These are phyloP conservation scores for Ciconia maguari DNA, from an alignment of 2,113 vertebrate genomes.

Conservation along the genomic window DNA sequence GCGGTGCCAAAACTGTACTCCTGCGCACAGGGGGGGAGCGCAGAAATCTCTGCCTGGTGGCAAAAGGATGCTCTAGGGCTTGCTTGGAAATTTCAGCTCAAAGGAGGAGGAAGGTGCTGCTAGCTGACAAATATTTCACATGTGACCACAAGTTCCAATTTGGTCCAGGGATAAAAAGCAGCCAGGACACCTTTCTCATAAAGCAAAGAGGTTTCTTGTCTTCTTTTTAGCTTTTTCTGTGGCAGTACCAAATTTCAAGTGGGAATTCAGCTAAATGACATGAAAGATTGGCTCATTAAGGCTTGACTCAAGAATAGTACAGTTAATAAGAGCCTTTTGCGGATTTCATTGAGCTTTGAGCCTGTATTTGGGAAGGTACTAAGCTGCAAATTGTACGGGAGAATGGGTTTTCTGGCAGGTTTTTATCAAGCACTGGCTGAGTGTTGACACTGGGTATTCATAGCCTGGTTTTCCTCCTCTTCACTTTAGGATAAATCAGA, in stretches of 20 bases:
- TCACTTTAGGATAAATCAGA: background rate
- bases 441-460: background rate
- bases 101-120: background rate
- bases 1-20: background rate
- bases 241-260: background rate
- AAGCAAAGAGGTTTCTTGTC: background rate
- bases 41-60: background rate
- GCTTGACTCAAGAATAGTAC: background rate
- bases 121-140: background rate
- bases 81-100: background rate
- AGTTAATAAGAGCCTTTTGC: background rate
- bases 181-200: background rate
- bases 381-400: background rate
- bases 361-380: background rate
- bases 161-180: background rate
- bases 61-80: background rate
- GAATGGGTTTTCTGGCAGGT: background rate
- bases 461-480: background rate
- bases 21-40: rapidly evolving
- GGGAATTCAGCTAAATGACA: background rate
- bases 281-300: background rate
- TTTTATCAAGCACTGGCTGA: background rate
- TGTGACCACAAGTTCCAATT: too few relatives aligned
- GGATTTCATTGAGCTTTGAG: background rate
- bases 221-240: background rate